Evolutionary conservation across 2,888 invertebrate species (phyloP).

Genomic region (Amphimallon solstitiale): DNA sequence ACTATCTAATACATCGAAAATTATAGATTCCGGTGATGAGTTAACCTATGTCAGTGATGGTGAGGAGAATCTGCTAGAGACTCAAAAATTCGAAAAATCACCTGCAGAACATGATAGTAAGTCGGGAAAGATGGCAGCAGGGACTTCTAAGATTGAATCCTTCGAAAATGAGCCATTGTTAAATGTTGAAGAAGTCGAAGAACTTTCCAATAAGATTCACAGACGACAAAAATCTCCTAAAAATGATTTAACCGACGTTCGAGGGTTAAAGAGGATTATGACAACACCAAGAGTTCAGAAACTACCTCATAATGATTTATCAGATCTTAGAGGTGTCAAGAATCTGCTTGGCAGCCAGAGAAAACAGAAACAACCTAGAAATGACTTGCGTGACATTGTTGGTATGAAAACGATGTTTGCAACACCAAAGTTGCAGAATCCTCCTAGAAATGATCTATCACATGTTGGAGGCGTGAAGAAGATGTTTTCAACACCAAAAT

Average conservation of each 20-base stretch:
- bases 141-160: too few relatives aligned
- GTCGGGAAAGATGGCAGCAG: too few relatives aligned
- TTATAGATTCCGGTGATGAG: too few relatives aligned
- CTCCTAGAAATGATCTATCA: slow-evolving; percentile 61
- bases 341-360: slow-evolving; percentile 41
- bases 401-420: slow-evolving; percentile 24
- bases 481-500: slow-evolving; percentile 54
- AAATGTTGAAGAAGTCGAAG: too few relatives aligned
- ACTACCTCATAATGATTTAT: slow-evolving; percentile 60
- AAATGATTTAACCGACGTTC: slow-evolving; percentile 49
- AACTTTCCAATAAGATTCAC: too few relatives aligned
- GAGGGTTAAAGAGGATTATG: slow-evolving; percentile 50
- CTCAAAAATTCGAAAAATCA: too few relatives aligned
- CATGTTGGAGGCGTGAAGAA: slow-evolving; percentile 62
- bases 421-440: slow-evolving; percentile 39
- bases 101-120: too few relatives aligned
- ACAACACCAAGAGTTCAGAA: slow-evolving; percentile 39
- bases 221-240: slow-evolving; percentile 53
- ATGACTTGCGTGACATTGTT: slow-evolving; percentile 58
- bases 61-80: too few relatives aligned
- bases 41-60: too few relatives aligned
- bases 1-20: too few relatives aligned
- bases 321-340: slow-evolving; percentile 59
- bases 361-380: slow-evolving; percentile 51
- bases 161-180: slow-evolving; percentile 36